These are phyloP conservation scores for Acanthococcus lagerstroemiae DNA, from an alignment of 2,888 invertebrate genomes.

Conservation along the genomic window DNA sequence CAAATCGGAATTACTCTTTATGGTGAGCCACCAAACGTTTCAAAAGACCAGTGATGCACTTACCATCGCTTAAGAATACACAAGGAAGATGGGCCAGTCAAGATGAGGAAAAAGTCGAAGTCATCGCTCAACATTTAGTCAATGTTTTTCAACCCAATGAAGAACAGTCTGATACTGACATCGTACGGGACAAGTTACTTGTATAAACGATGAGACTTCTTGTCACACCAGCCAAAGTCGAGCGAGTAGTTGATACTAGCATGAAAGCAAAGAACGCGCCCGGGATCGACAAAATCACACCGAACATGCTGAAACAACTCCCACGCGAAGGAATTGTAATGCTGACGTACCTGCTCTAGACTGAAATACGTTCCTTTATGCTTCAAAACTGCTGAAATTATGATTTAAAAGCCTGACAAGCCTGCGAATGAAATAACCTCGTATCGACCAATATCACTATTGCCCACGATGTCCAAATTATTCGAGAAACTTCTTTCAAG, in stretches of 20 bases:
- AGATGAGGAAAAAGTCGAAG: neutral
- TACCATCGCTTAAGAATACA: neutral
- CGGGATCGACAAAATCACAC: neutral
- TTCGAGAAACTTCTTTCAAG: neutral
- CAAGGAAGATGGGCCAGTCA: neutral
- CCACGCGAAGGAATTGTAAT: neutral
- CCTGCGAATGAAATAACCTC: neutral
- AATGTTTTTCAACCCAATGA: neutral
- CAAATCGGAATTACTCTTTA: neutral
- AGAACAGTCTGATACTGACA: neutral
- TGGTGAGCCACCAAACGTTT: neutral
- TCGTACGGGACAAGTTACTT: neutral
- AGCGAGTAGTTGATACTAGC: neutral
- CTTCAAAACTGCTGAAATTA: neutral
- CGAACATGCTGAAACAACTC: neutral
- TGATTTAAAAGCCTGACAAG: neutral
- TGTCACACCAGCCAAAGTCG: neutral
- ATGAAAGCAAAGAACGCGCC: neutral
- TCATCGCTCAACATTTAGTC: too few relatives aligned
- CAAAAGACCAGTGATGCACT: neutral
- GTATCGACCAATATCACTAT: neutral
- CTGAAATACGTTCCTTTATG: neutral
- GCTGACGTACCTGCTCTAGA: neutral
- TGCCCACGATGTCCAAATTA: neutral
- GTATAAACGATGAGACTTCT: neutral